Percentiles rank a stretch among this genome's conserved stretches.
These are phyloP conservation scores for Brenthis daphne DNA, from an alignment of 2,888 invertebrate genomes.

Conservation along the genomic window DNA sequence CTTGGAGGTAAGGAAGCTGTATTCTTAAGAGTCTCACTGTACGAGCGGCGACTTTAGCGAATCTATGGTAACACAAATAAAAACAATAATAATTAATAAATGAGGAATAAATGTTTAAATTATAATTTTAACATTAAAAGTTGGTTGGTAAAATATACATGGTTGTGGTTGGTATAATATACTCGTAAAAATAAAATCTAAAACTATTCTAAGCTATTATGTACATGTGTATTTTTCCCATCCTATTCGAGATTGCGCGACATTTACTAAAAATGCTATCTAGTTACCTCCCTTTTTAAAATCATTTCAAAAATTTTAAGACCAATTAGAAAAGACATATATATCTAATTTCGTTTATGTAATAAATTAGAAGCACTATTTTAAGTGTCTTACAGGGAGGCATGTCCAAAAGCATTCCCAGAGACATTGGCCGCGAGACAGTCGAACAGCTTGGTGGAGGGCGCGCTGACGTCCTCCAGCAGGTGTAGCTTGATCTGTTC, in stretches of 20 bases:
- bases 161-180: too few species aligned
- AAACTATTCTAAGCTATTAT: too few species aligned
- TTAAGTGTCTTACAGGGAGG: constrained; percentile 62
- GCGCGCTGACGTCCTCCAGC: constrained; percentile 59
- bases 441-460: constrained; percentile 55
- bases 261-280: too few species aligned
- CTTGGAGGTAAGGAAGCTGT: constrained; percentile 63
- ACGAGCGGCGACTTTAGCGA: constrained; percentile 56
- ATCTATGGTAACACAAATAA: constrained; percentile 45
- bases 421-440: constrained; percentile 62
- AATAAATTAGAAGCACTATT: not conserved
- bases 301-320: too few species aligned
- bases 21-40: constrained; percentile 58
- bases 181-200: too few species aligned
- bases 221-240: too few species aligned
- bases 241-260: too few species aligned
- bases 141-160: too few species aligned
- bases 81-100: not conserved
- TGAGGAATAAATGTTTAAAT: not conserved
- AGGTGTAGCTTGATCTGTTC: constrained; percentile 63
- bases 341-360: too few species aligned
- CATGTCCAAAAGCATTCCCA: constrained; percentile 61
- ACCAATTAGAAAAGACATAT: too few species aligned
- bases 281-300: too few species aligned
- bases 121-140: too few species aligned